phyloP scores from a whole-genome alignment of 1,140 invertebrate genomes.

The Bemisia tabaci region DNA sequence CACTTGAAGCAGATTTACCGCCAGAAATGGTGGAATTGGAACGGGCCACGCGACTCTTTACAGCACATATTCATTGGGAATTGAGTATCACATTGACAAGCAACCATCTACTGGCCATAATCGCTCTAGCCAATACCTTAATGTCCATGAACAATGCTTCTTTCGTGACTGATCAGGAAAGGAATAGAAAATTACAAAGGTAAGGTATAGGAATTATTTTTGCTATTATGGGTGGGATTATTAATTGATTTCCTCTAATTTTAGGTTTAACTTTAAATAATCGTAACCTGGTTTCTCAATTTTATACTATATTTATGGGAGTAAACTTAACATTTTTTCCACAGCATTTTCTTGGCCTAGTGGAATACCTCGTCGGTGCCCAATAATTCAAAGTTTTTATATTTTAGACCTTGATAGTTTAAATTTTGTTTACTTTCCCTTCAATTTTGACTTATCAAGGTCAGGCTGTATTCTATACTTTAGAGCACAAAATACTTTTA shows the following conservation, averaged over 20 bases:
- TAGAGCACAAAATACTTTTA: too few species aligned
- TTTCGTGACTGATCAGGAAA: constrained; percentile 73
- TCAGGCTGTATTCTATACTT: too few species aligned
- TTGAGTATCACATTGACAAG: constrained; percentile 87
- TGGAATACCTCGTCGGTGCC: background rate
- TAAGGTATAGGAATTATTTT: constrained; percentile 1
- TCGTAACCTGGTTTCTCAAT: too few species aligned
- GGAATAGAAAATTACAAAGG: constrained; percentile 57
- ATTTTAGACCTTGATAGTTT: too few species aligned
- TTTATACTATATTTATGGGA: too few species aligned
- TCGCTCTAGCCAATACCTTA: constrained; percentile 88
- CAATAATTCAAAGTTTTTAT: background rate
- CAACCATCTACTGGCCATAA: constrained; percentile 86
- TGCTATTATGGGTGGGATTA: too few species aligned
- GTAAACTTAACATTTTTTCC: too few species aligned
- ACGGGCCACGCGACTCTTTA: constrained; percentile 66
- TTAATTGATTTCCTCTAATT: too few species aligned
- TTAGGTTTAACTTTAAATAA: too few species aligned
- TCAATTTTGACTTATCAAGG: too few species aligned
- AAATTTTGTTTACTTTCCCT: too few species aligned
- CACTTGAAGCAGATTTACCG: constrained; percentile 41
- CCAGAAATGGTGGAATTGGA: constrained; percentile 58
- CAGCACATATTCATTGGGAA: constrained; percentile 84
- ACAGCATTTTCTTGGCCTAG: background rate
- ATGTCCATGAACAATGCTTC: constrained; percentile 97